A percentile compares a stretch with the other conserved stretches of the same genome.
Evolutionary conservation across 2,797 vertebrate genomes (phyloP).

Genomic region (Simalia tracyae): DNA sequence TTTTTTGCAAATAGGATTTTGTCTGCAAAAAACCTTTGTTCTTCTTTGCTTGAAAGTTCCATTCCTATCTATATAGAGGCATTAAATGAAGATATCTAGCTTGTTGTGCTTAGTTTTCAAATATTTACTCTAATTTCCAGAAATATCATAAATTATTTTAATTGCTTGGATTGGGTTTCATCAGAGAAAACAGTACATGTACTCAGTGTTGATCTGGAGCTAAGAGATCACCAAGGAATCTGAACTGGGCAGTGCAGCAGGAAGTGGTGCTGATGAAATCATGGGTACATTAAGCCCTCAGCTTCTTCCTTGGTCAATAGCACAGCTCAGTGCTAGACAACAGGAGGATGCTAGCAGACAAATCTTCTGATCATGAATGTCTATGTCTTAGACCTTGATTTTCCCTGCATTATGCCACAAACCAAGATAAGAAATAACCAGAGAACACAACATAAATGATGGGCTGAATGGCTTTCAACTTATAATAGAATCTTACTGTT

Average conservation of each 20-base stretch:
- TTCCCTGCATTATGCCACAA: not conserved
- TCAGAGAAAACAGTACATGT: not conserved
- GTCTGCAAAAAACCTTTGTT: not conserved
- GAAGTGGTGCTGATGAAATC: slow-evolving; percentile 4
- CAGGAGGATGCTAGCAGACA: not conserved
- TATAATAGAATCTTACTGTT: not conserved
- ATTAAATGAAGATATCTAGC: not conserved
- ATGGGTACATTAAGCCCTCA: not conserved
- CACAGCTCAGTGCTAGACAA: not conserved
- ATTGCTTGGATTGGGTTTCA: not conserved
- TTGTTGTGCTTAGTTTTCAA: not conserved
- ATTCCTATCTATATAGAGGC: not conserved
- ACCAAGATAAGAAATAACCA: not conserved
- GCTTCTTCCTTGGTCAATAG: slow-evolving; percentile 10
- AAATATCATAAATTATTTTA: not conserved
- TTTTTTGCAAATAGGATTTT: not conserved
- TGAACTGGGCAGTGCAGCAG: not conserved
- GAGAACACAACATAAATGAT: not conserved
- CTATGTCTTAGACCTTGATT: not conserved
- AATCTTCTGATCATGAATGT: not conserved
- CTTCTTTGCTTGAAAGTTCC: not conserved
- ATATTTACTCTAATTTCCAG: not conserved
- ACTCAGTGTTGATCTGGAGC: not conserved
- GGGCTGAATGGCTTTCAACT: not conserved
- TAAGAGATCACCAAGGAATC: not conserved